Evolutionary conservation across 2,888 invertebrate genomes (phyloP).

Genomic region (Boloria selene): DNA sequence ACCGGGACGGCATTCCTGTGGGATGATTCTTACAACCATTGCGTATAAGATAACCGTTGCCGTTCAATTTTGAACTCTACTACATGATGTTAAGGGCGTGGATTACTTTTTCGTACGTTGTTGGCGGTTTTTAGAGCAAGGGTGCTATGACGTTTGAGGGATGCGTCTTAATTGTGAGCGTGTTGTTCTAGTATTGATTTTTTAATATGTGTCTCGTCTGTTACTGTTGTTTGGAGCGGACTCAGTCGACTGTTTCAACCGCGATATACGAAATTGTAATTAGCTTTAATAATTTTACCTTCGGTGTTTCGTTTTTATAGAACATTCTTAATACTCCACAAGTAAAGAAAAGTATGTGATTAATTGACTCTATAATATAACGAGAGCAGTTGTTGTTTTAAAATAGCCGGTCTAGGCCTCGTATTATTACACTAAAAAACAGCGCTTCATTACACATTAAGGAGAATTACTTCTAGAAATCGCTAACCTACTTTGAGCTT

Average conservation of each 20-base stretch:
- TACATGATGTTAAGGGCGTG: constrained; percentile 39
- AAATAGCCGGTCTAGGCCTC: constrained; percentile 18
- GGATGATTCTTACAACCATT: constrained; percentile 43
- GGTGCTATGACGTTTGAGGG: constrained; percentile 72
- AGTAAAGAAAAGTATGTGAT: constrained; percentile 11
- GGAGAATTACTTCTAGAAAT: constrained; percentile 65
- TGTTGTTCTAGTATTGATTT: constrained; percentile 72
- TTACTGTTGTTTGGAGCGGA: constrained; percentile 36
- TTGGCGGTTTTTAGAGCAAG: constrained; percentile 44
- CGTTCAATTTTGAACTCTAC: constrained; percentile 47
- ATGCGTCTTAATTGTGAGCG: constrained; percentile 77
- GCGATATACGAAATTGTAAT: constrained; percentile 33
- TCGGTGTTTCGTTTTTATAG: not conserved
- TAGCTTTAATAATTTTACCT: constrained; percentile 25
- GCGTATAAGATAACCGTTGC: constrained; percentile 36
- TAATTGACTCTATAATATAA: constrained; percentile 21
- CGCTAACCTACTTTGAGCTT: constrained; percentile 69
- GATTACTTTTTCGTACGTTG: constrained; percentile 29
- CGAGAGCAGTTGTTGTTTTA: constrained; percentile 2
- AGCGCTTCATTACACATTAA: constrained; percentile 38
- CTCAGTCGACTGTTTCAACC: constrained; percentile 36
- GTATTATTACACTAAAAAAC: constrained; percentile 24
- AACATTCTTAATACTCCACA: not conserved
- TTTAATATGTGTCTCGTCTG: constrained; percentile 65
- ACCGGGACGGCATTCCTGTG: constrained; percentile 42